phyloP scores from a whole-genome alignment of 2,888 invertebrate species.

The Drosophila dives region DNA sequence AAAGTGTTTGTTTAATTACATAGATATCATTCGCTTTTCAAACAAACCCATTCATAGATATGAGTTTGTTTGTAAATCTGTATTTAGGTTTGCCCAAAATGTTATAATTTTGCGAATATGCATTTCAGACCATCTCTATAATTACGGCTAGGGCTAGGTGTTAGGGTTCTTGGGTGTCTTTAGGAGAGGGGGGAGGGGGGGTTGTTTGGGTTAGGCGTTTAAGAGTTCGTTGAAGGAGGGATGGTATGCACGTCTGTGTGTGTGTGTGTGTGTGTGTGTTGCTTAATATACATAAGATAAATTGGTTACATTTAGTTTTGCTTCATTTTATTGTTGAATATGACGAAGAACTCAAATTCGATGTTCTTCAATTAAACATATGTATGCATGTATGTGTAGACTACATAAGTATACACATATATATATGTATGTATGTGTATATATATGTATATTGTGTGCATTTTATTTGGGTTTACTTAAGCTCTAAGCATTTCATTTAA shows the following conservation, averaged over 20 bases:
- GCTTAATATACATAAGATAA: slow-evolving; percentile 70
- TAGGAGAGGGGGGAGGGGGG: background rate
- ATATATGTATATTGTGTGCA: slow-evolving; percentile 50
- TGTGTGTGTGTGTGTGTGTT: slow-evolving; percentile 23
- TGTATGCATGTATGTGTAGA: slow-evolving; percentile 27
- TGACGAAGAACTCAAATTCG: slow-evolving; percentile 27
- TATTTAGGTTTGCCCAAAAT: slow-evolving; percentile 25
- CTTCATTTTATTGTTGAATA: slow-evolving; percentile 44
- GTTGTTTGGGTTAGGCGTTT: background rate
- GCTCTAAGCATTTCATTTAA: slow-evolving; percentile 58
- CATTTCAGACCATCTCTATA: slow-evolving; percentile 60
- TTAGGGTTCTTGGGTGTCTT: background rate
- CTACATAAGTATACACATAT: slow-evolving; percentile 24
- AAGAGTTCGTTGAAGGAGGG: slow-evolving; percentile 14
- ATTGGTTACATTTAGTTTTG: slow-evolving; percentile 64
- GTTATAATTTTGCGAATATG: slow-evolving; percentile 30
- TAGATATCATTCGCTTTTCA: slow-evolving; percentile 61
- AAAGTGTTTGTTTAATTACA: slow-evolving; percentile 63
- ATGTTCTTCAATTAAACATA: slow-evolving; percentile 30
- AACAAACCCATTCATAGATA: slow-evolving; percentile 45
- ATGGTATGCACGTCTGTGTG: slow-evolving; percentile 5
- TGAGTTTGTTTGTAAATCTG: slow-evolving; percentile 22
- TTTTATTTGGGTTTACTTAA: slow-evolving; percentile 61
- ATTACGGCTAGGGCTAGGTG: slow-evolving; percentile 39
- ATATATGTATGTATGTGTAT: slow-evolving; percentile 38